These are phyloP conservation scores for Catharus fuscescens DNA, from an alignment of 2,113 vertebrate genomes.

Conservation along the genomic window DNA sequence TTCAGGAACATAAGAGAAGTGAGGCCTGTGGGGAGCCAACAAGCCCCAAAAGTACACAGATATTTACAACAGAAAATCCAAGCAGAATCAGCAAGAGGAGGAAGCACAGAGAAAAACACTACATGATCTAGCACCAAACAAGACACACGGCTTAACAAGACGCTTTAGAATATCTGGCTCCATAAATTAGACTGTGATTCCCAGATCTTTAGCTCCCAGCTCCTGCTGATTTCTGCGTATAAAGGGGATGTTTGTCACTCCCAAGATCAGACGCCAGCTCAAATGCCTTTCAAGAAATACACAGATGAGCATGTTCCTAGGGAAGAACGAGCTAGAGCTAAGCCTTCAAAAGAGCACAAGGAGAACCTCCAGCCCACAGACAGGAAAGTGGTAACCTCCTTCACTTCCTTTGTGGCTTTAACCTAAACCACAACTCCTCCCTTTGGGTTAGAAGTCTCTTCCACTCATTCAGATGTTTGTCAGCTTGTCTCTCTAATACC, in stretches of 20 bases:
- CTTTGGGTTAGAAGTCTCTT: slow-evolving; percentile 62
- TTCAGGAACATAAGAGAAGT: background rate
- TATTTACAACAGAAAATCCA: slow-evolving; percentile 40
- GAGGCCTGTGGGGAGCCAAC: slow-evolving; percentile 55
- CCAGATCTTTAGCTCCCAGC: slow-evolving; percentile 2
- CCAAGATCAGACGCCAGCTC: slow-evolving; percentile 20
- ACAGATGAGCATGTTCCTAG: slow-evolving; percentile 38
- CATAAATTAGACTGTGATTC: slow-evolving; percentile 31
- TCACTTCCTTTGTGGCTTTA: slow-evolving; percentile 79
- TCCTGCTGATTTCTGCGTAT: slow-evolving; percentile 39
- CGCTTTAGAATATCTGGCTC: slow-evolving; percentile 7
- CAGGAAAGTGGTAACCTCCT: slow-evolving; percentile 75
- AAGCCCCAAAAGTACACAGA: background rate
- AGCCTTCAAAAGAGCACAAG: slow-evolving; percentile 61
- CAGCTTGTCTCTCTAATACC: slow-evolving; percentile 41
- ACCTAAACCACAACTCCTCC: slow-evolving; percentile 78
- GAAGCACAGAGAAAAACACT: background rate
- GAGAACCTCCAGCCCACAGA: slow-evolving; percentile 75
- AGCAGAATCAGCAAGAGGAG: slow-evolving; percentile 29
- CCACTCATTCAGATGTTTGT: slow-evolving; percentile 63
- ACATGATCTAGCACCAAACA: background rate
- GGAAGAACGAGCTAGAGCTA: slow-evolving; percentile 49
- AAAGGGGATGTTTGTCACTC: slow-evolving; percentile 45
- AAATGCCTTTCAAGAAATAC: slow-evolving; percentile 45
- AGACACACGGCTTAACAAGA: slow-evolving; percentile 28